Conservation (phyloP, 2,113 vertebrate genomes). For the Gallinago jamesoni region DNA sequence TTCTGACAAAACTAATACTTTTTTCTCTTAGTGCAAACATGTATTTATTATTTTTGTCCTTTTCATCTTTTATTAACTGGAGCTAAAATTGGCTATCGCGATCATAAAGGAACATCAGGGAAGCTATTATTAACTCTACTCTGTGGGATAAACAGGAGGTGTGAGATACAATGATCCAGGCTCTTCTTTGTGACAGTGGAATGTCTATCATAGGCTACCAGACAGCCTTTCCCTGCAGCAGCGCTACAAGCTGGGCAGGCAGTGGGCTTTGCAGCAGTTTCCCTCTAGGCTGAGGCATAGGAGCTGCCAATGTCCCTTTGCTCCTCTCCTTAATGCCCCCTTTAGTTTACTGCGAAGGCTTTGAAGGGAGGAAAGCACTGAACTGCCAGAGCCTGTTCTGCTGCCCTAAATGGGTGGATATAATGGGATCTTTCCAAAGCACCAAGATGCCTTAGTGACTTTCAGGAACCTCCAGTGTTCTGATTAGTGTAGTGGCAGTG, state of each 20-base stretch:
- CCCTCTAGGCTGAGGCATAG: not conserved
- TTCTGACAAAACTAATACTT: not conserved
- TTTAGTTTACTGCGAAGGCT: not conserved
- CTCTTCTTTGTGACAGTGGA: not conserved
- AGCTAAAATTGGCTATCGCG: not conserved
- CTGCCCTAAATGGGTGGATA: not conserved
- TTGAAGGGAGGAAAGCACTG: not conserved
- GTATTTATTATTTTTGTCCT: not conserved
- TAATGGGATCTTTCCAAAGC: not conserved
- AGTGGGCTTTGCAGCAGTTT: not conserved
- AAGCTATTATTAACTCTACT: constrained; percentile 13
- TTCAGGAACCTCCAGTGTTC: not conserved
- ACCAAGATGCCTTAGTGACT: rapidly evolving
- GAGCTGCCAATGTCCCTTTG: not conserved
- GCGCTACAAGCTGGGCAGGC: not conserved
- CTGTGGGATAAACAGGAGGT: not conserved
- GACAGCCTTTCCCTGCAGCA: not conserved
- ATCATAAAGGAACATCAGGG: not conserved
- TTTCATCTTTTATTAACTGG: not conserved
- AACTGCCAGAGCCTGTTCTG: not conserved
- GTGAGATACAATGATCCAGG: constrained; percentile 29
- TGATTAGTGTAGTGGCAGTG: not conserved
- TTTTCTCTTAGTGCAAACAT: not conserved
- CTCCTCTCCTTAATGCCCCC: not conserved
- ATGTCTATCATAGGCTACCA: not conserved